Evolutionary conservation across 2,113 vertebrate genomes (phyloP), one percentile per base, ranked within the genome.

Genomic region (Ameiurus melas): DNA sequence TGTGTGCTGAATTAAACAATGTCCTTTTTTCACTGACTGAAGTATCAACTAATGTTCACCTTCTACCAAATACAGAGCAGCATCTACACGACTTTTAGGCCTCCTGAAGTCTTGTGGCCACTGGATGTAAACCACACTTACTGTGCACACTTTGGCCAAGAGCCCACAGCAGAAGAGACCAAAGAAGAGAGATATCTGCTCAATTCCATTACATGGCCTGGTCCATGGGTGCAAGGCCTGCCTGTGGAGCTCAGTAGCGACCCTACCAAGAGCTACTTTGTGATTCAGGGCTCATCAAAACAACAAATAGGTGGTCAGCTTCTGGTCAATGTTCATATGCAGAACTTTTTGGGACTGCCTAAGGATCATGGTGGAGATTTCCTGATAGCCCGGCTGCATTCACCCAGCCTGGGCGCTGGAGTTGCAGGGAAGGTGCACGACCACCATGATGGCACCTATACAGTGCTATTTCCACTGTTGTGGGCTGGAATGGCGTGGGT

Each of bases 361-460:
- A 99, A 99, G 92, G 94, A 86, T 75, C 97, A 98, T 0, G 98
- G 98, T 0, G 98, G 98, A 64, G 98, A 99, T 91, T 99, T 98
- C 71, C 93, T 99, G 71, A 94, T 98, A 90, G 96, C 97, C 70
- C 93, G 97, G 55, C 96, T 99, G 88, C 96, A 98, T 92, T 97
- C 97, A 2, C 97, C 96, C 0, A 91, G 92, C 80, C 91, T 97
- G 20, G 95, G 95, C 80, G 98, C 97, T 0, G 97, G 97, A 25
- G 97, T 97, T 12, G 95, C 92, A 3, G 98, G 98, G 39, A 94
- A 90, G 82, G 93, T 98, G 90, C 90, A 95, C 43, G 98, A 99
- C 93, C 96, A 97, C 89, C 94, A 90, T 62, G 97, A 99, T 4
- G 98, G 98, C 30, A 95, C 96, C 92, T 99, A 99, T 85, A 96